These are phyloP conservation scores for Homarus americanus DNA, from an alignment of 1,140 invertebrate genomes.

Conservation along the genomic window DNA sequence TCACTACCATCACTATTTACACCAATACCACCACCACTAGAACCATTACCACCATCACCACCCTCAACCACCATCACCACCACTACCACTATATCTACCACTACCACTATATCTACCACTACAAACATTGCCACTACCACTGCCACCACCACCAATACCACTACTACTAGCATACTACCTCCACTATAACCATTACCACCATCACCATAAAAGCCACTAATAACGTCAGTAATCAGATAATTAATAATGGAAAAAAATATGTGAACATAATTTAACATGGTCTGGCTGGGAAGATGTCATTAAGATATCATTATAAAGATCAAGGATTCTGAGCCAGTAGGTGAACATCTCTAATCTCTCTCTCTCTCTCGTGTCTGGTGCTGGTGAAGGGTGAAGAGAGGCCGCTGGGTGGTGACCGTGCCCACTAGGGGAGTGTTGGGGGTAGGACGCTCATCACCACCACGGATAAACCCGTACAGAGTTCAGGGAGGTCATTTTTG, in stretches of 20 bases:
- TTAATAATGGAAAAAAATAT: background rate
- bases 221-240: background rate
- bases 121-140: background rate
- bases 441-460: too few relatives aligned
- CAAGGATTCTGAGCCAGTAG: too few relatives aligned
- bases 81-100: background rate
- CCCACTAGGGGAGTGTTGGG: too few relatives aligned
- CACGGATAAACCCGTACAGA: too few relatives aligned
- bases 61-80: background rate
- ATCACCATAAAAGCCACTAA: background rate
- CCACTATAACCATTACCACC: background rate
- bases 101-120: background rate
- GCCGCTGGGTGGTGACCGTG: too few relatives aligned
- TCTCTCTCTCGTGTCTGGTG: too few relatives aligned
- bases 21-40: background rate
- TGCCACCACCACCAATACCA: background rate
- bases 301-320: background rate
- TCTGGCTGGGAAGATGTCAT: background rate
- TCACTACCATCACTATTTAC: background rate
- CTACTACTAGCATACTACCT: background rate
- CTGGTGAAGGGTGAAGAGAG: too few relatives aligned
- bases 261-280: background rate
- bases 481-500: too few relatives aligned
- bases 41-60: background rate
- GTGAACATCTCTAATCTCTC: too few relatives aligned